A percentile compares a stretch with the other conserved stretches of the same genome.
phyloP scores from a whole-genome alignment of 2,797 vertebrate species.

The Xenopus petersii region DNA sequence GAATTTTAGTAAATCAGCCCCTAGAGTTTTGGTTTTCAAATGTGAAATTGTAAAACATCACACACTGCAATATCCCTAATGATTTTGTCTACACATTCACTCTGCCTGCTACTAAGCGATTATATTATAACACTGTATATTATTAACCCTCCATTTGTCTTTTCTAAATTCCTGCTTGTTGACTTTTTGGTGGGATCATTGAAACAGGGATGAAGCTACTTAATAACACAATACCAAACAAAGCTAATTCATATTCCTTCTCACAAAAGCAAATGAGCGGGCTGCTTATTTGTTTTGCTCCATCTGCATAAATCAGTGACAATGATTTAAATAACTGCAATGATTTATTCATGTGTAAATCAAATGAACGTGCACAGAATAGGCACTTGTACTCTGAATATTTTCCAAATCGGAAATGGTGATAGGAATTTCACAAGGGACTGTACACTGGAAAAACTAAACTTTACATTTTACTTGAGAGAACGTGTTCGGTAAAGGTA shows the following conservation, averaged over 20 bases:
- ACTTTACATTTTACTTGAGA: too few species aligned
- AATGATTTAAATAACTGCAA: conserved; percentile 13
- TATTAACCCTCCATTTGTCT: background rate
- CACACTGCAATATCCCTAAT: too few species aligned
- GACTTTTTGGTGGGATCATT: background rate
- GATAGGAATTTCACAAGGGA: too few species aligned
- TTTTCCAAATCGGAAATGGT: too few species aligned
- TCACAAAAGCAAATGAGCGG: background rate
- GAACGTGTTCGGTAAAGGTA: too few species aligned
- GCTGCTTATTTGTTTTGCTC: conserved; percentile 5
- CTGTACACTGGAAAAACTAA: too few species aligned
- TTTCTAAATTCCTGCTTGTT: background rate
- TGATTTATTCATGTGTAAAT: conserved; percentile 15
- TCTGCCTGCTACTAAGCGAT: too few species aligned
- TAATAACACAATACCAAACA: background rate
- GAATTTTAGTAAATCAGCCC: too few species aligned
- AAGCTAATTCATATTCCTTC: conserved; percentile 1
- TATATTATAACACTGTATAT: background rate
- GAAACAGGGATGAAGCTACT: background rate
- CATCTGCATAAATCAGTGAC: conserved; percentile 3
- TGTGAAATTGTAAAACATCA: too few species aligned
- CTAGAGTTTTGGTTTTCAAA: too few species aligned
- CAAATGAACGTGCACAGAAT: background rate
- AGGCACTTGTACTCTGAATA: too few species aligned
- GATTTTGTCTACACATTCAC: too few species aligned